Base-by-base conservation (phyloP, 1,140 invertebrate species). In the Samia ricini region DNA sequence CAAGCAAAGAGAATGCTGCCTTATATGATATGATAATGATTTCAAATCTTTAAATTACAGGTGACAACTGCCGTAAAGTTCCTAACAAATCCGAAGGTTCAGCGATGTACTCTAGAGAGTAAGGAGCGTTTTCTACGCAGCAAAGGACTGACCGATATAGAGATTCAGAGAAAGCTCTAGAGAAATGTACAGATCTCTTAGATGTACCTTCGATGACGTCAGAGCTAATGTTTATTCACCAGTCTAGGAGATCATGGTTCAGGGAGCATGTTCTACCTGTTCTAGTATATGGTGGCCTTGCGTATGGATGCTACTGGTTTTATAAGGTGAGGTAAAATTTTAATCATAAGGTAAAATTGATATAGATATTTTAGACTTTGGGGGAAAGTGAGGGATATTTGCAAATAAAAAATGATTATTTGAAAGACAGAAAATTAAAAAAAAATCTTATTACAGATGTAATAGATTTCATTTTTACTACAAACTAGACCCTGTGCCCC, bases 11-110 rank as follows among this genome's bases (percentile, higher is more conserved):
- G n/a, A n/a, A n/a, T n/a, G n/a, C n/a, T n/a, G n/a, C n/a, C n/a
- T n/a, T n/a, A n/a, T n/a, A n/a, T n/a, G n/a, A n/a, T n/a, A n/a
- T n/a, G n/a, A 42, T 42, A 15, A 42, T 42, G 33, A 42, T 42
- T 42, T 42, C 12, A 15, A 15, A 8, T 1, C 7, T 42, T 42
- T 12, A 1, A 42, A 42, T 42, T 42, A 15, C 83, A 96, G 96
- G 93, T 98, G 60, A 93, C 93, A 61, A 97, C 96, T 23, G 97
- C 97, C 29, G 94, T 97, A 8, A 96, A 95, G 74, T 98, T 98
- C 91, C 85, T 98, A 33, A 93, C 95, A 83, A 97, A 97, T 91
- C 95, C 95, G 26, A 96, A 95, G 83, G 95, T 98, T 3, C 91
- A 93, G 49, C 86, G 92, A 60, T 96, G 94, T 79, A 94, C 96